Evolutionary conservation across 2,113 vertebrate species (phyloP).

Genomic region (Aspidoscelis tigris): DNA sequence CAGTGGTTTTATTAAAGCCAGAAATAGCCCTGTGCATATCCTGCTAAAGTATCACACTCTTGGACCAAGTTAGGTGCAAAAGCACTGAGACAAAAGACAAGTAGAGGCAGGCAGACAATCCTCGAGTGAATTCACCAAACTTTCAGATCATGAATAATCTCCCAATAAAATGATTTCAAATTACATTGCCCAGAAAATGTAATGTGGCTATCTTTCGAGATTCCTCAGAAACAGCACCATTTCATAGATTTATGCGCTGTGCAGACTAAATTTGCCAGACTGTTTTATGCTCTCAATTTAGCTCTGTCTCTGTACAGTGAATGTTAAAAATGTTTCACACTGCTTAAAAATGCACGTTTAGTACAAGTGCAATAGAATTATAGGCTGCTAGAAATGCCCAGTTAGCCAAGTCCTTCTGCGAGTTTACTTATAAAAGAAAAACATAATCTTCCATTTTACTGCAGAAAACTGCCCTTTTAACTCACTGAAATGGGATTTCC

Average conservation of each 20-base stretch:
- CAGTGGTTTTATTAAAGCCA: too few relatives aligned
- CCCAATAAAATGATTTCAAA: not conserved
- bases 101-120: too few relatives aligned
- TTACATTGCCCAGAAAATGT: not conserved
- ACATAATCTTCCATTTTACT: not conserved
- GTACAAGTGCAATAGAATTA: not conserved
- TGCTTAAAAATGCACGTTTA: not conserved
- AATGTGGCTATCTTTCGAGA: not conserved
- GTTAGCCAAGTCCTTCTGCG: not conserved
- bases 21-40: too few relatives aligned
- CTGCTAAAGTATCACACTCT: too few relatives aligned
- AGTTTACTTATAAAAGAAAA: too few relatives aligned
- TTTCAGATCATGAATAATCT: not conserved
- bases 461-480: not conserved
- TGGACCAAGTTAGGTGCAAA: too few relatives aligned
- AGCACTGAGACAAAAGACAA: too few relatives aligned
- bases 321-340: not conserved
- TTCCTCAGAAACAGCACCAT: not conserved
- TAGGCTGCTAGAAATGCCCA: not conserved
- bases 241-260: not conserved
- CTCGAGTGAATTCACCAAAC: not conserved
- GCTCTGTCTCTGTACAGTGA: not conserved
- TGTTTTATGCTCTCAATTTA: not conserved
- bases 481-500: not conserved
- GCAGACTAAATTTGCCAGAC: not conserved